phyloP scores from a whole-genome alignment of 1,140 invertebrate genomes.

The Cyphomyrmex costatus region DNA sequence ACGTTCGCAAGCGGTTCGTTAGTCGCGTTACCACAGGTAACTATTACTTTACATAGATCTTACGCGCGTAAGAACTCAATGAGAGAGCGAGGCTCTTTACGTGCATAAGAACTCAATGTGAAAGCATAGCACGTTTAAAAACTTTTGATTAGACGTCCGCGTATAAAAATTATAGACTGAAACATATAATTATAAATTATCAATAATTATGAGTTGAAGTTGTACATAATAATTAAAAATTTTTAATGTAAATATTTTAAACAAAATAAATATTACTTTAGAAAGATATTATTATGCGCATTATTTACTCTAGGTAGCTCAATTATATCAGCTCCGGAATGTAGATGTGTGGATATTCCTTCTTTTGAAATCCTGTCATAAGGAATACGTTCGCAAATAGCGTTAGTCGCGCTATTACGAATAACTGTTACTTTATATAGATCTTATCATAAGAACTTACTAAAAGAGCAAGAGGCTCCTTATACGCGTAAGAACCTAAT shows the following conservation, averaged over 20 bases:
- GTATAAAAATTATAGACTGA: background rate
- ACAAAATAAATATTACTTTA: no score
- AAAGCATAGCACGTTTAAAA: slow-evolving; percentile 26
- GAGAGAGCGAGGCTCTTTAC: slow-evolving; percentile 8
- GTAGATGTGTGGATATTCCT: slow-evolving; percentile 45
- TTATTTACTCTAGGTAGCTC: background rate
- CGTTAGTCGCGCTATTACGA: slow-evolving; percentile 56
- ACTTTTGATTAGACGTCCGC: slow-evolving; percentile 4
- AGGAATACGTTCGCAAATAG: slow-evolving; percentile 59
- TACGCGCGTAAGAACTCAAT: slow-evolving; percentile 57
- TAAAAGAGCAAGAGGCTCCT: background rate
- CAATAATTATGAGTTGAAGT: no score
- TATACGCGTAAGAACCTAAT: slow-evolving; percentile 1
- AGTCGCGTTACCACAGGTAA: slow-evolving; percentile 55
- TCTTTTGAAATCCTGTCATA: slow-evolving; percentile 59
- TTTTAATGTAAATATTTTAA: no score
- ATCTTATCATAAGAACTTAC: slow-evolving; percentile 43
- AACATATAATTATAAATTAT: background rate
- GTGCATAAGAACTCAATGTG: background rate
- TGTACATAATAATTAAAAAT: no score
- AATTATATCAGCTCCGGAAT: slow-evolving; percentile 48
- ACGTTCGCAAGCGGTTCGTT: slow-evolving; percentile 71
- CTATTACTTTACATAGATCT: slow-evolving; percentile 55
- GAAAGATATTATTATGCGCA: background rate
- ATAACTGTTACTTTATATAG: slow-evolving; percentile 46